Conservation (phyloP, 2,113 vertebrate species). For the Toxotes chatareus region DNA sequence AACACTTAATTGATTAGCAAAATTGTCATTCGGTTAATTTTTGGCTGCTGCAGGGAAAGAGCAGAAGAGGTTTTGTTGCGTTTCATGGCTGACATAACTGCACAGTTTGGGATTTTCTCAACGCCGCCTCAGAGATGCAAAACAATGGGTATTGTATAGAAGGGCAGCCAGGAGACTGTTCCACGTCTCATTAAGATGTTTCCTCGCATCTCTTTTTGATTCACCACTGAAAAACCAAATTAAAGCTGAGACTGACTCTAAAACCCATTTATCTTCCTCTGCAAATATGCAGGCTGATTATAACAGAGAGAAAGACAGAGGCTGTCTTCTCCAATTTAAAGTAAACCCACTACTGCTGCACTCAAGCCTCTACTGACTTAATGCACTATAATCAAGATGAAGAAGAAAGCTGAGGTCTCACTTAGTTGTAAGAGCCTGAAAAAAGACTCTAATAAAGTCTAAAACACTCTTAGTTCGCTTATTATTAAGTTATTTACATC, state of each 20-base stretch:
- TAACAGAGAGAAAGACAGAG: background rate
- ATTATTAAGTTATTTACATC: background rate
- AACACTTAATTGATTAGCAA: conserved; percentile 32
- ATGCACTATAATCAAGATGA: conserved; percentile 32
- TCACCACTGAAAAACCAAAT: conserved; percentile 43
- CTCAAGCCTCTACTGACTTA: conserved; percentile 10
- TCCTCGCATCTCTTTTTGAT: conserved; percentile 43
- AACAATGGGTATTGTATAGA: conserved; percentile 57
- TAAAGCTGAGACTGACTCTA: conserved; percentile 54
- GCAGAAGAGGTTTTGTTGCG: conserved; percentile 14
- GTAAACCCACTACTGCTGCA: conserved; percentile 1
- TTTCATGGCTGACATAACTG: conserved; percentile 49
- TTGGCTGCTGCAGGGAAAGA: background rate
- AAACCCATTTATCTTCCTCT: conserved; percentile 49
- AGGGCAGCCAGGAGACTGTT: conserved; percentile 25
- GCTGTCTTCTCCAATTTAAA: conserved; percentile 20
- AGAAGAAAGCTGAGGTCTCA: conserved; percentile 23
- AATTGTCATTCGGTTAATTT: conserved; percentile 22
- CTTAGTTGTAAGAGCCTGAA: conserved; percentile 7
- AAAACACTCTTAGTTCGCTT: background rate
- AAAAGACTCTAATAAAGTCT: conserved; percentile 14
- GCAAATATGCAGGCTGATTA: conserved; percentile 23
- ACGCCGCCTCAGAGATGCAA: conserved; percentile 21
- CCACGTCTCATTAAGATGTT: conserved; percentile 58
- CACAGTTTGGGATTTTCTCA: conserved; percentile 49